Base-by-base conservation (phyloP, 2,113 vertebrate species). In the Candoia aspera region DNA sequence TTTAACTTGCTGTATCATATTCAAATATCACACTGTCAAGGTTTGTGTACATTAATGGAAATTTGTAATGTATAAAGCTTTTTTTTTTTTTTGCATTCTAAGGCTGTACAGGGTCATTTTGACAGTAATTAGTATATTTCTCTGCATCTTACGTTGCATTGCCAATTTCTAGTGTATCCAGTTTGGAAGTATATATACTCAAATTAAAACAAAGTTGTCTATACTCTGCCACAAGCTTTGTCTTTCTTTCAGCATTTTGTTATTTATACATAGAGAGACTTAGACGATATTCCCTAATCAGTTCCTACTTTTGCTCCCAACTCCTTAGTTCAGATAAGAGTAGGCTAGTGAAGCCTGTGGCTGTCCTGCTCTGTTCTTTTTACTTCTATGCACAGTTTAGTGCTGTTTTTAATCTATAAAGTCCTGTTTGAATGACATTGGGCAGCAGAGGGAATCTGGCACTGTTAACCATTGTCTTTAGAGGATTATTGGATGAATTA, bases 181-280 rank as follows among this genome's bases (percentile, higher is more conserved):
- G 98, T 99, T 99, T 99, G 98, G 98, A 99, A 99, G 98, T 99
- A 99, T 98, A 98, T 99, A 98, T 99, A 99, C 98, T 99, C 99
- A 98, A 98, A 99, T 98, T 98, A 98, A 98, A 96, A 84, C 87
- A 98, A 96, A 95, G 97, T 98, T 98, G 98, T 97, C 97, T 98
- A 98, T 96, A 97, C 86, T 94, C 95, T 95, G 89, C 96, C 92
- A 97, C 96, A 92, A 92, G 96, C 94, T 29, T 87, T 93, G 95
- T 92, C 21, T 93, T 95, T 97, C 89, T 88, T 88, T 88, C 90
- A 91, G 90, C 93, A 92, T 92, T 90, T 89, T 15, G 19, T 89
- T 89, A 29, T 93, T 68, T 49, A 49, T 17, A 24, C 24, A 12
- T 46, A 29, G 11, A 12, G 12, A 33, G 21, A 64, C 26, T 88